Base-by-base conservation (phyloP, 2,888 invertebrate species). In the Oasisia sp. region DNA sequence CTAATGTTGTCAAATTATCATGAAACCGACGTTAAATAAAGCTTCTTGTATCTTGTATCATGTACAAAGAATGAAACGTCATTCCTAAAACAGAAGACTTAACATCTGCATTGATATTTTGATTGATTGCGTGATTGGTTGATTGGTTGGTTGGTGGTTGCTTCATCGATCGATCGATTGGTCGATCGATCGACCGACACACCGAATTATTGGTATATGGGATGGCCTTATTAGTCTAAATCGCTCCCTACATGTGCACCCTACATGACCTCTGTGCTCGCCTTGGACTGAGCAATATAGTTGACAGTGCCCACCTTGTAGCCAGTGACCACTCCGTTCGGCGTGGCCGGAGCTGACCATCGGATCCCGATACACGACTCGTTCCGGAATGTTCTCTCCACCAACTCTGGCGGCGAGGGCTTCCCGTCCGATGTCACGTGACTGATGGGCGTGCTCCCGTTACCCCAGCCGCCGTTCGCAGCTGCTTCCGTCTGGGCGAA, bases 341-440 rank as follows among this genome's bases (percentile, higher is more conserved):
- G 94, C 44, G 96, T 95, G 44, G 95, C 94, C 0, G 97, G 97
- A 44, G 96, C 96, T 27, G 95, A 94, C 97, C 97, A 97, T 0
- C 95, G 95, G 89, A 97, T 94, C 32, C 94, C 93, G 19, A 97
- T 96, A 92, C 97, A 97, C 3, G 97, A 97, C 94, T 97, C 97
- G 0, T 97, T 97, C 92, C 97, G 96, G 94, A 97, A 97, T 4
- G 96, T 95, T 4, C 98, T 96, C 91, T 96, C 95, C 38, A 98
- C 95, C 92, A 97, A 97, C 93, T 97, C 96, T 0, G 98, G 98
- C n/a, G 98, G 97, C 11, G 98, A 97, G 32, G 98, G 97, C 14
- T 97, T 97, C 9, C 94, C 95, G 44, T 94, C 94, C 32, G 93
- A 89, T 7, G 96, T 96, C 19, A 58, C 92, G 19, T 93, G 92